Base-by-base conservation (phyloP, 2,797 vertebrate genomes). In the Fratercula arctica region DNA sequence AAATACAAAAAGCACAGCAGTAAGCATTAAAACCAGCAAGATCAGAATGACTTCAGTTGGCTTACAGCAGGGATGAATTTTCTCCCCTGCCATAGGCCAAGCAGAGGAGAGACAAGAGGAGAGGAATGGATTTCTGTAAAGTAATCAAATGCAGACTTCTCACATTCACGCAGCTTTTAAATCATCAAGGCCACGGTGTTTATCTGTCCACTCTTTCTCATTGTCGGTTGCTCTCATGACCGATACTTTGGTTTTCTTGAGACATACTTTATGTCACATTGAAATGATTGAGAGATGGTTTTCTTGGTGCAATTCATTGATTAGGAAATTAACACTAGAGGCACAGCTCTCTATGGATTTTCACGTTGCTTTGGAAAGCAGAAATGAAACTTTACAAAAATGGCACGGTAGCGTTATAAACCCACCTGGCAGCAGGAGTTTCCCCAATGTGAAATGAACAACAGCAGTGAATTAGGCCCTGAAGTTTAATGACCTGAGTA, bases 1-100 rank as follows among this genome's bases (percentile, higher is more conserved):
- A 92, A 93, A 94, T 95, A 96, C 25, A 69, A 75, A 92, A 89
- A 69, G 43, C 94, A 88, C 93, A 96, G 94, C 89, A 93, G 95
- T 95, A 78, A 94, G 92, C 54, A 88, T 69, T 88, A 81, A 91
- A 96, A 94, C 20, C 95, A 95, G 73, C 3, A 1, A 92, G 57
- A 92, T 81, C 63, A 70, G 60, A 85, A 94, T 87, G 9, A 80
- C 80, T 95, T 94, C 72, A 72, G 64, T 24, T 87, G 75, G 33
- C 76, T 94, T 95, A 84, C 91, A 94, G 82, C 87, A 91, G 95
- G 85, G 61, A 63, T 81, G 85, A 86, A 76, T 95, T 86, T 95
- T 81, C 29, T 78, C 46, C 76, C 46, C 76, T 86, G 57, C 82
- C 63, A 72, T 73, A 69, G 69, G 69, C 85, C 0, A 0, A 77